phyloP scores from a whole-genome alignment of 1,140 invertebrate genomes.

The Ceratosolen solmsi region DNA sequence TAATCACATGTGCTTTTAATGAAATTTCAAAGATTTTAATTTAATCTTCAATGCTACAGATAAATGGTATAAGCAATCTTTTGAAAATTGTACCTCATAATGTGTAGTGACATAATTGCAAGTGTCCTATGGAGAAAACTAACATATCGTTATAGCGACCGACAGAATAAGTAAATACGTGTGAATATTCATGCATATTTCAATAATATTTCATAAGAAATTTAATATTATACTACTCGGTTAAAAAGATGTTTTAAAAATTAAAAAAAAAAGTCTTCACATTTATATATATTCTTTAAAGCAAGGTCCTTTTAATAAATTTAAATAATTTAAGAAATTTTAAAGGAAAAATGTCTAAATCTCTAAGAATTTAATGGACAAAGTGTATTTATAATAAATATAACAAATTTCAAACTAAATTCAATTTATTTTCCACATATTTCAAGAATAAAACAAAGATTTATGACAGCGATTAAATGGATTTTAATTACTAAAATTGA shows the following conservation, averaged over 20 bases:
- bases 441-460: not conserved
- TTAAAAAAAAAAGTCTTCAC: too few relatives aligned
- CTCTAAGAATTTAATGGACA: too few relatives aligned
- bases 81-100: not conserved
- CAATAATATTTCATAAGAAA: not conserved
- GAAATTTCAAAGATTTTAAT: too few relatives aligned
- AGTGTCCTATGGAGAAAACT: not conserved
- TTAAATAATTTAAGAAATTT: too few relatives aligned
- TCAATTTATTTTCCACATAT: not conserved
- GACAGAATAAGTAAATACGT: not conserved
- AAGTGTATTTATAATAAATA: too few relatives aligned
- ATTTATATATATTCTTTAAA: not conserved
- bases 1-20: too few relatives aligned
- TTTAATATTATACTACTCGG: not conserved
- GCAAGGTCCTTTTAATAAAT: not conserved
- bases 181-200: not conserved
- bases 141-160: not conserved
- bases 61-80: not conserved
- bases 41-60: not conserved
- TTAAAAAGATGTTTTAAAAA: too few relatives aligned
- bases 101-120: not conserved
- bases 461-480: not conserved
- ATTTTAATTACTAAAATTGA: not conserved
- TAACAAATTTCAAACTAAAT: not conserved
- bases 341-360: too few relatives aligned